A percentile compares a stretch with the other conserved stretches of the same genome.
Conservation (phyloP, 2,113 vertebrate genomes). For the Oceanodroma tethys region DNA sequence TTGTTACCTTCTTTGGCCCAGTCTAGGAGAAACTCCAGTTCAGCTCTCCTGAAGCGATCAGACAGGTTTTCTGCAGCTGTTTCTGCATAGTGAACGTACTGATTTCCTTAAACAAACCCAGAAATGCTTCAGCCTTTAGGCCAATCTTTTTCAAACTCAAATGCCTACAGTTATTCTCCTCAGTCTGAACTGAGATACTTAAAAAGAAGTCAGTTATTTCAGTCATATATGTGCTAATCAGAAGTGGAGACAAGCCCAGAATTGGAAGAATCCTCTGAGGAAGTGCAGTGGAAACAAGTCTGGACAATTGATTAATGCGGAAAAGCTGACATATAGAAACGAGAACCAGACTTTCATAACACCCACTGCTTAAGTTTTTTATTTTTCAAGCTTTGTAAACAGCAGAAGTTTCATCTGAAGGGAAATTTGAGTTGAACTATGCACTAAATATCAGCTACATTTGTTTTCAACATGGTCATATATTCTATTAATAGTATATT, state of each 20-base stretch:
- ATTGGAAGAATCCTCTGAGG: background rate
- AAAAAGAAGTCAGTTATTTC: background rate
- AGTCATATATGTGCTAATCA: background rate
- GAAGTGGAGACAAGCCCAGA: background rate
- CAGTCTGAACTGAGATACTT: background rate
- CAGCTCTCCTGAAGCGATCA: background rate
- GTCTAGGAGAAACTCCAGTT: background rate
- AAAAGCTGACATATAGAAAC: conserved; percentile 19
- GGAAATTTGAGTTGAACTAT: background rate
- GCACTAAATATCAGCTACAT: background rate
- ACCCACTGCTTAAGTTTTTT: background rate
- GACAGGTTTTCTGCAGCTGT: background rate
- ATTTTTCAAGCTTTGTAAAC: conserved; percentile 2
- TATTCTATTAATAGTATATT: background rate
- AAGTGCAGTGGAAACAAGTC: conserved; percentile 1
- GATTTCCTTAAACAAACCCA: background rate
- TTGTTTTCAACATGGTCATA: background rate
- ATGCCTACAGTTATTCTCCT: background rate
- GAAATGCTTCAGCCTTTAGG: background rate
- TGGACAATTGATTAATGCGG: background rate
- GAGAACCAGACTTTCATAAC: conserved; percentile 11
- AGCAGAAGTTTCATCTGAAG: background rate
- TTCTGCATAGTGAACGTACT: background rate
- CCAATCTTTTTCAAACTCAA: background rate
- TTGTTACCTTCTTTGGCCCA: background rate